Evolutionary conservation across 1,140 invertebrate genomes (phyloP).

Genomic region (Drosophila sulfurigaster): DNA sequence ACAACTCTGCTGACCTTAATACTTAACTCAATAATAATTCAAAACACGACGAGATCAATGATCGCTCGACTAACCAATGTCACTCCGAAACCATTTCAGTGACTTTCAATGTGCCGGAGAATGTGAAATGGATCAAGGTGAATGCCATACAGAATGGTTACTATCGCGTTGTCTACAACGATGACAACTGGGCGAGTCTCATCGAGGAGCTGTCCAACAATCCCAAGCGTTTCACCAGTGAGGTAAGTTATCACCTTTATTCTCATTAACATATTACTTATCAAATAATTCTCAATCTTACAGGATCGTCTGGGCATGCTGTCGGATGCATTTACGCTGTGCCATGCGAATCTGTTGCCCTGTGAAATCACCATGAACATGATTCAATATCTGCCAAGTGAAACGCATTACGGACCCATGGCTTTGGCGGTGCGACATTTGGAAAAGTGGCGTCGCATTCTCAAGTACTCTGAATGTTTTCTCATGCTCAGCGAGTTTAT

Average conservation of each 20-base stretch:
- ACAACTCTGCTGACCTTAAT: background rate
- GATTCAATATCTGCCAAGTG: constrained; percentile 89
- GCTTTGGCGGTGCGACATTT: constrained; percentile 89
- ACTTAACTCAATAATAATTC: background rate
- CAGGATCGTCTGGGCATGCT: constrained; percentile 90
- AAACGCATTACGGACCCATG: constrained; percentile 91
- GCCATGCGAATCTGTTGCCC: constrained; percentile 90
- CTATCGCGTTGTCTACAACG: constrained; percentile 94
- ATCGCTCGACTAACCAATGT: background rate
- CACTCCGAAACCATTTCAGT: constrained; percentile 84
- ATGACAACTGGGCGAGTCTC: constrained; percentile 90
- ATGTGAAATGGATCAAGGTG: constrained; percentile 92
- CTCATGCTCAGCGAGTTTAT: constrained; percentile 88
- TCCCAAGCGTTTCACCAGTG: constrained; percentile 88
- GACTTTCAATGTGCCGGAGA: constrained; percentile 88
- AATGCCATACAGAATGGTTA: constrained; percentile 95
- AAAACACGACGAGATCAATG: background rate
- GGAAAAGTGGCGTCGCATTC: constrained; percentile 88
- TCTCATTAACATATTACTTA: no score
- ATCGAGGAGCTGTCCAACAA: constrained; percentile 89
- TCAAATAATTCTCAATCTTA: background rate
- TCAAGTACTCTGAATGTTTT: constrained; percentile 89
- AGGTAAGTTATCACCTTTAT: constrained; percentile 45
- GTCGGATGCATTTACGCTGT: constrained; percentile 91
- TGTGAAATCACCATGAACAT: constrained; percentile 89